Evolutionary conservation across 2,113 vertebrate species (phyloP), one percentile per base, ranked within the genome.

Genomic region (Scomber colias): DNA sequence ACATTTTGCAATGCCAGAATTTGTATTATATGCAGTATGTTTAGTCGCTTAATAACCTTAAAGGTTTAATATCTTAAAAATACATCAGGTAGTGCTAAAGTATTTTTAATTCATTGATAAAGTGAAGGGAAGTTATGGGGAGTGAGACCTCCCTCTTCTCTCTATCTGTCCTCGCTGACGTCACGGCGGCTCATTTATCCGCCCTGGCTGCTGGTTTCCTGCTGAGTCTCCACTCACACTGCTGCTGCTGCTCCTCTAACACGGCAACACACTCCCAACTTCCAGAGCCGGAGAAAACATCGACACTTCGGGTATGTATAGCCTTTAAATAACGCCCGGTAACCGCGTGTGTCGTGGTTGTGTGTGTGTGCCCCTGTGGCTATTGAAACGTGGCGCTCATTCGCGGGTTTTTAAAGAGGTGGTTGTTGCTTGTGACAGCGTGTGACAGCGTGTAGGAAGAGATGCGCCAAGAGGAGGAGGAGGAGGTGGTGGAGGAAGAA

Each of bases 241-340:
- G 51, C 51, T 8, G 55, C 16, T 11, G 2, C 72, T 55, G 35
- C 15, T 5, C 50, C n/a, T 27, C 24, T 27, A 27, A 4, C 60
- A 8, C 63, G 35, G 9, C 35, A 40, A 7, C 13, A 13, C 50
- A 8, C 55, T 14, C 12, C 11, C 21, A 48, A 79, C 12, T 71
- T 79, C 11, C 11, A 30, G n/a, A 57, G 53, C 66, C 78, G 56
- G 46, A 57, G 56, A 59, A 60, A 27, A 31, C 31, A 0, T 67
- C 72, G 59, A 85, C 74, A 72, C 75, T 70, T 51, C 30, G n/a
- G 89, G 91, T 92, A 88, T 11, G 91, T 92, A 82, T 44, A 14
- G 10, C 6, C 2, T n/a, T 63, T 5, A 3, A 0, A 1, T 46
- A 0, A 17, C 51, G 61, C 21, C 21, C 31, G 19, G 27, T 1